A percentile compares a stretch with the other conserved stretches of the same genome.
Conservation (phyloP, 2,888 invertebrate species). For the Urechis unicinctus region DNA sequence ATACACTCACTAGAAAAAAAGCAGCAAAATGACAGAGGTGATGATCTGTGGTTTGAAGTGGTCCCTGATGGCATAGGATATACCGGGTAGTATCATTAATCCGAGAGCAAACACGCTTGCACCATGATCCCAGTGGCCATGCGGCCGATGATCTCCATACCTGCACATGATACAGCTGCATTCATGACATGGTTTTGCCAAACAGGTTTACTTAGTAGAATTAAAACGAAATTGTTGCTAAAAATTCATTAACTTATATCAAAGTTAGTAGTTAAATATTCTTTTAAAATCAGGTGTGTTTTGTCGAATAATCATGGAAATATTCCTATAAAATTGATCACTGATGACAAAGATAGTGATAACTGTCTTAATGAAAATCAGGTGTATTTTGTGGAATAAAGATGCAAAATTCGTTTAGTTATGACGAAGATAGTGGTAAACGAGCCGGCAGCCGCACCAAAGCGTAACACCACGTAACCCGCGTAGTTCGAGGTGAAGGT, state of each 20-base stretch:
- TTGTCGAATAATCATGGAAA: no score
- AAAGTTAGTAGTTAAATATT: no score
- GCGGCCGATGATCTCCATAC: slow-evolving; percentile 16
- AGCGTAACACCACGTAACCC: slow-evolving; percentile 27
- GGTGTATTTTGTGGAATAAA: not conserved
- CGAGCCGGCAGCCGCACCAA: slow-evolving; percentile 28
- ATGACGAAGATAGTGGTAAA: slow-evolving; percentile 34
- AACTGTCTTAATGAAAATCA: slow-evolving; percentile 1
- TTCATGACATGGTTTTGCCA: no score
- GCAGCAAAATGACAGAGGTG: slow-evolving; percentile 61
- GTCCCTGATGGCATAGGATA: slow-evolving; percentile 24
- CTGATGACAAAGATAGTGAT: slow-evolving; percentile 3
- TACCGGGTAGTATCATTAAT: slow-evolving; percentile 18
- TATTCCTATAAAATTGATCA: no score
- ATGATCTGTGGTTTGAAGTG: slow-evolving; percentile 24
- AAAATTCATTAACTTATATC: no score
- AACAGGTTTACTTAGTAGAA: no score
- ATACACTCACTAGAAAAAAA: no score
- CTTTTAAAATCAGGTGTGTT: no score
- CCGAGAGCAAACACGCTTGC: slow-evolving; percentile 25
- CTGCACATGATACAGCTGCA: slow-evolving; percentile 1
- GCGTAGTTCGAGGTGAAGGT: slow-evolving; percentile 25
- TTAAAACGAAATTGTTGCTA: no score
- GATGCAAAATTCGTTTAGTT: no score
- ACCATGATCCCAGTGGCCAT: slow-evolving; percentile 26